Base-by-base conservation (phyloP, 2,888 invertebrate species). In the Chalcis sispes region DNA sequence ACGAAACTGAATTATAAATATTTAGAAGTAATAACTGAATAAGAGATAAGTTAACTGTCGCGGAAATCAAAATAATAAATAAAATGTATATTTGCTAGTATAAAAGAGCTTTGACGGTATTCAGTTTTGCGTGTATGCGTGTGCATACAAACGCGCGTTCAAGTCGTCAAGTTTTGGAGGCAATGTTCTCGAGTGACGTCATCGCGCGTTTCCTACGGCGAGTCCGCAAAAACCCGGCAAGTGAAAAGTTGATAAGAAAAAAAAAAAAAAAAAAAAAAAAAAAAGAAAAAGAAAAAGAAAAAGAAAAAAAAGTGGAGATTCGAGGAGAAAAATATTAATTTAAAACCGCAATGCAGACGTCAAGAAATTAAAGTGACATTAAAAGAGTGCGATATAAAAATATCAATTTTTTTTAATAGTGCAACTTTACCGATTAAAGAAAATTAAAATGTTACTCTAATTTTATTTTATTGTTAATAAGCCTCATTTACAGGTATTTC, bases 171-270 rank as follows among this genome's bases (percentile, higher is more conserved):
- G 50, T 36, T 75, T 66, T 72, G 61, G 61, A 76, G 71, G 54
- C 66, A 72, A 67, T 48, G 64, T 36, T 75, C 61, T 77, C 74
- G 72, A n/a, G n/a, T 79, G 78, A 80, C 77, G 74, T 80, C 79
- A 78, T 58, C 67, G 15, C 64, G 64, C 56, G 59, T 65, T 74
- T 74, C 77, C 70, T 77, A 61, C 61, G 61, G 32, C 62, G 27
- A 58, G 27, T 52, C 54, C 42, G 64, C 18, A 27, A 48, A 56
- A 46, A 27, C n/a, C 27, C 46, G 8, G 32, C 46, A n/a, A 40
- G 50, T 5, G 4, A 50, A 25, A 65, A 42, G 8, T 52, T 61
- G 70, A 70, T 69, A 73, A 56, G 27, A 56, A 29, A 23, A 29
- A 64, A 18, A 27, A 46, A n/a, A n/a, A 64, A 32, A 58, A 56